phyloP scores from a whole-genome alignment of 2,888 invertebrate genomes.

The Idaea straminata region DNA sequence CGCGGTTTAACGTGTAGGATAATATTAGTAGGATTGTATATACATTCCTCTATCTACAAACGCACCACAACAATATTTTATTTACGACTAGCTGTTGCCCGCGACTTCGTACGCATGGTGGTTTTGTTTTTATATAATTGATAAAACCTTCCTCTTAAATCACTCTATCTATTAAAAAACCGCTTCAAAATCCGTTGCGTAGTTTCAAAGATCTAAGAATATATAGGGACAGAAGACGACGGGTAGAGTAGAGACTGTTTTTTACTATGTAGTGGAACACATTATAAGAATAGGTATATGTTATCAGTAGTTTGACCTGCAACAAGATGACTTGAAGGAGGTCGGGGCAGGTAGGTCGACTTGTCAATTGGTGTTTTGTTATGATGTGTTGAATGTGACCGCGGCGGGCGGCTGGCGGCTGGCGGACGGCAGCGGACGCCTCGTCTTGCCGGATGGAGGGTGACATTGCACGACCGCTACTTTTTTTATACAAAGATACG shows the following conservation, averaged over 20 bases:
- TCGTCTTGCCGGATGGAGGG: constrained; percentile 68
- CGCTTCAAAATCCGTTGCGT: no score
- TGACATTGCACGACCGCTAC: constrained; percentile 72
- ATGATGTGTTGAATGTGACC: constrained; percentile 54
- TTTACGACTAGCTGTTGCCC: neutral
- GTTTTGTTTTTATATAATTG: no score
- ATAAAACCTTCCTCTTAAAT: no score
- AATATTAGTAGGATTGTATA: no score
- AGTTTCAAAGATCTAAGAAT: no score
- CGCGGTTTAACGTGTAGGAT: no score
- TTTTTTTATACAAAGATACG: constrained; percentile 61
- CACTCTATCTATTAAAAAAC: no score
- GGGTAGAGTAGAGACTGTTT: no score
- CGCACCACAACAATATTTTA: neutral
- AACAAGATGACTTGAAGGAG: constrained; percentile 40
- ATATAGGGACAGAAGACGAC: no score
- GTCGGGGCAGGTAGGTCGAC: constrained; percentile 53
- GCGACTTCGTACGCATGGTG: no score
- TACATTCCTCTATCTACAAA: no score
- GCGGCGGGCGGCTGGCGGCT: constrained; percentile 31
- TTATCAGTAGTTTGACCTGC: constrained; percentile 32
- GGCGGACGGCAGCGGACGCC: constrained; percentile 42
- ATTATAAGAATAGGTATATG: constrained; percentile 26
- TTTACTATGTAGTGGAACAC: neutral
- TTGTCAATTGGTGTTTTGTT: constrained; percentile 58